Evolutionary conservation across 92 coral and sea anemone genomes (phyloP), one percentile per base, ranked within the genome.

Genomic region (Zoanthus gigantus): DNA sequence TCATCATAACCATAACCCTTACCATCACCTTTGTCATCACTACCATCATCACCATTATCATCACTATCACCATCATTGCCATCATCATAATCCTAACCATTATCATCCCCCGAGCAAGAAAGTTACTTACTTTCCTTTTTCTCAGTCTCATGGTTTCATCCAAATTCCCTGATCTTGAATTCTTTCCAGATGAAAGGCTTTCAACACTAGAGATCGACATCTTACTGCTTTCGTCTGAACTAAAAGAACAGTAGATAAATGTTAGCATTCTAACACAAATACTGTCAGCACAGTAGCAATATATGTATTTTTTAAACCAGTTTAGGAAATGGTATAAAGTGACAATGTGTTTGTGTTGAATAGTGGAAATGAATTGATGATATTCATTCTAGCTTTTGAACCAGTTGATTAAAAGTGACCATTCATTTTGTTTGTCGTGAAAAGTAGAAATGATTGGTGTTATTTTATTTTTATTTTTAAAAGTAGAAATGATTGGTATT

Each of bases 171-270:
- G 77, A 88, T 5, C 87, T 79, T 37, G 87, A 82, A 42, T 89
- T 85, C 71, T 87, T 81, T 8, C 71, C 90, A 12, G 90, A 89
- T 0, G 90, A 82, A 76, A 48, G 82, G 65, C 94, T 93, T 50
- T 86, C 92, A 4, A 87, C 93, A 56, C 97, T 94, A 48, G 84
- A 72, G 77, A 72, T 61, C 15, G 95, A 93, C 58, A 93, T 94
- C 52, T 80, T 88, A 37, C 88, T 89, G 81, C 85, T 90, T 57
- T 83, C 85, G 50, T 71, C 93, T 12, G 93, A 89, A 83, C 83
- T 69, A 12, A 86, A 83, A 77, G 46, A 28, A 60, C 57, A 14
- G 2, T 44, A 79, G 12, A 52, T 8, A 14, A n/a, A 44, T 4
- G 10, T 46, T 71, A 29, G 8, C 4, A 9, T 56, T 86, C 16